A percentile compares a stretch with the other conserved stretches of the same genome.
These are phyloP conservation scores for Gobionotothen gibberifrons DNA, from an alignment of 2,797 vertebrate species.

Conservation along the genomic window DNA sequence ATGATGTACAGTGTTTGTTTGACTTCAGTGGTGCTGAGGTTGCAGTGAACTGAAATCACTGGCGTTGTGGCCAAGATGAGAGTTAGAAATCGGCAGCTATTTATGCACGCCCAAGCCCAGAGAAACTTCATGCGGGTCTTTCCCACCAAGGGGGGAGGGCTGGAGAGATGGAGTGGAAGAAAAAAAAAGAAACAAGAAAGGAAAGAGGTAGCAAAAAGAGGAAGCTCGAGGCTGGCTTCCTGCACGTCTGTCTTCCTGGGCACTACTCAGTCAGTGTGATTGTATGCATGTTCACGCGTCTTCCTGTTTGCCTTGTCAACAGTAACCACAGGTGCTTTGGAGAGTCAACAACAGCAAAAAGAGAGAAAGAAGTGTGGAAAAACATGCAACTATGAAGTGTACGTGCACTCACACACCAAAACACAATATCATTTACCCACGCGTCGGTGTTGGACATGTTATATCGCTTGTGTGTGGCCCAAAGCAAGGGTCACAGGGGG, in stretches of 20 bases:
- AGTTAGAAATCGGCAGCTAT: constrained; percentile 68
- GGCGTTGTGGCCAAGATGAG: constrained; percentile 61
- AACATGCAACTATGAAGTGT: background rate
- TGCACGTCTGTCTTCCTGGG: constrained; percentile 53
- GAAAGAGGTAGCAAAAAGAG: constrained; percentile 39
- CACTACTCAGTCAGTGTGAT: constrained; percentile 27
- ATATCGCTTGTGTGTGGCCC: constrained; percentile 69
- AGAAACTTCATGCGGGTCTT: constrained; percentile 76
- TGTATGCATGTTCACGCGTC: constrained; percentile 29
- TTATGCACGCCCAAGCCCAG: constrained; percentile 65
- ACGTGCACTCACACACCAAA: constrained; percentile 3
- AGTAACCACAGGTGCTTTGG: constrained; percentile 45
- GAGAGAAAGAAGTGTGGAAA: constrained; percentile 3
- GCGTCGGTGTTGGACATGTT: constrained; percentile 9
- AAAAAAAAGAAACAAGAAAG: constrained; percentile 13
- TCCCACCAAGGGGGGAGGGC: constrained; percentile 66
- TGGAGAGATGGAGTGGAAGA: constrained; percentile 29
- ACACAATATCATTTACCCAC: background rate
- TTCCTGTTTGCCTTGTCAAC: constrained; percentile 63
- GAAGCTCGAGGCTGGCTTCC: constrained; percentile 64
- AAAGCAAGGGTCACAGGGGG: constrained; percentile 56
- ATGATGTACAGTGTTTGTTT: constrained; percentile 39
- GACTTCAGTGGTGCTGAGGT: constrained; percentile 60
- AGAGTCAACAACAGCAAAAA: constrained; percentile 46
- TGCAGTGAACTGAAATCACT: constrained; percentile 72